Evolutionary conservation across 1,140 invertebrate species (phyloP), one percentile per base, ranked within the genome.

Genomic region (Spodoptera frugiperda): DNA sequence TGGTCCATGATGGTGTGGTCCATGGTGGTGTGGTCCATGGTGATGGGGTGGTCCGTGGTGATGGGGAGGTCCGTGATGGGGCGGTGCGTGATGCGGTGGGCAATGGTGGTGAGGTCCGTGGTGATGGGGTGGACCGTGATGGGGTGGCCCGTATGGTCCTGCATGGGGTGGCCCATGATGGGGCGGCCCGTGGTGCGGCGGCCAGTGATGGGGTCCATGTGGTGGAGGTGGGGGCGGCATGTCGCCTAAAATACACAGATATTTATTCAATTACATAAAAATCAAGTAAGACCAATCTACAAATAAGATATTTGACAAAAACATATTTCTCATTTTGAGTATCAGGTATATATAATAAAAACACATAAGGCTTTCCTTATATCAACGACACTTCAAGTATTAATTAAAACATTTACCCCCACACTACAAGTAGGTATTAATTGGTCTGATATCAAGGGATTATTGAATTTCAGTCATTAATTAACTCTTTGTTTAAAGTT

Each of bases 31-130:
- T 0, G 54, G 70, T 4, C 54, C 54, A n/a, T n/a, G n/a, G n/a
- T 73, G 70, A 12, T 46, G 57, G 12, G 57, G 72, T 8, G 71
- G 71, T 3, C 54, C 54, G 14, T 73, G 71, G 19, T 53, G 15
- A 39, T 25, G 33, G 2, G 15, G 65, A 33, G 61, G 61, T 0
- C 33, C 33, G 15, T 59, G 57, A n/a, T 59, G 19, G 17, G 17
- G 21, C 1, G 54, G 54, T 25, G 19, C 54, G 9, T 39, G 61
- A 30, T 55, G 49, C 0, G 65, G 46, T 21, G 65, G 46, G 0
- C 61, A 39, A 11, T 48, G n/a, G 15, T 57, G 51, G 11, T 55
- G 71, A 1, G 71, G 55, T 9, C 54, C 54, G n/a, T 54, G 70
- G 39, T 48, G 68, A 19, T 54, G 51, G 3, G 55, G 54, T n/a